phyloP scores from a whole-genome alignment of 2,797 vertebrate genomes.

The Hirundo rustica region DNA sequence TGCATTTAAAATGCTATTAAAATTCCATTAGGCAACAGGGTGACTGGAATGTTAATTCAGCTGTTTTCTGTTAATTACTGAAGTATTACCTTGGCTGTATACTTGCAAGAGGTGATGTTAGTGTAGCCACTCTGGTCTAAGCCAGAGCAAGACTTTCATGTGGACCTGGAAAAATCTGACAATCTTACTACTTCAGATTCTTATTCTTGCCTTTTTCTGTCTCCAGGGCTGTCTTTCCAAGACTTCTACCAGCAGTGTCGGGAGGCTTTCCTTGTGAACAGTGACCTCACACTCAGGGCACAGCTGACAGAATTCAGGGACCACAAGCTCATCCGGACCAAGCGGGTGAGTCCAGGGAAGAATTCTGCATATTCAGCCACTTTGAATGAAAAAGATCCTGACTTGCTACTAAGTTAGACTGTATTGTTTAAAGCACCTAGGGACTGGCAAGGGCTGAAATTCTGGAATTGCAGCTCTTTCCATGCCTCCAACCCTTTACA shows the following conservation, averaged over 20 bases:
- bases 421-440: neutral
- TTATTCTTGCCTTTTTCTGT: neutral
- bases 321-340: slow-evolving; percentile 94
- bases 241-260: slow-evolving; percentile 98
- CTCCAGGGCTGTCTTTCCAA: slow-evolving; percentile 93
- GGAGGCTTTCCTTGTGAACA: slow-evolving; percentile 96
- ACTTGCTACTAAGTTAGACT: neutral
- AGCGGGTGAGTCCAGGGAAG: slow-evolving; percentile 80
- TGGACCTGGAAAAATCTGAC: neutral
- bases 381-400: neutral
- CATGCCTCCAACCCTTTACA: neutral
- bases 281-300: slow-evolving; percentile 93
- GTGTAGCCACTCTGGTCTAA: neutral
- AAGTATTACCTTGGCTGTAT: neutral
- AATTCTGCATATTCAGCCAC: neutral
- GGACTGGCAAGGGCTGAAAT: neutral
- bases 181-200: neutral
- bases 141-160: neutral
- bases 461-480: neutral
- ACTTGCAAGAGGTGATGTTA: neutral
- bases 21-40: neutral
- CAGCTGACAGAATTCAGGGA: slow-evolving; percentile 97
- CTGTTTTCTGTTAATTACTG: neutral
- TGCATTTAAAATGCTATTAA: neutral
- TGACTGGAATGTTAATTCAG: neutral